Percentiles rank a stretch among this genome's conserved stretches.
phyloP scores from a whole-genome alignment of 2,888 invertebrate species.

The Quadriops clusia region DNA sequence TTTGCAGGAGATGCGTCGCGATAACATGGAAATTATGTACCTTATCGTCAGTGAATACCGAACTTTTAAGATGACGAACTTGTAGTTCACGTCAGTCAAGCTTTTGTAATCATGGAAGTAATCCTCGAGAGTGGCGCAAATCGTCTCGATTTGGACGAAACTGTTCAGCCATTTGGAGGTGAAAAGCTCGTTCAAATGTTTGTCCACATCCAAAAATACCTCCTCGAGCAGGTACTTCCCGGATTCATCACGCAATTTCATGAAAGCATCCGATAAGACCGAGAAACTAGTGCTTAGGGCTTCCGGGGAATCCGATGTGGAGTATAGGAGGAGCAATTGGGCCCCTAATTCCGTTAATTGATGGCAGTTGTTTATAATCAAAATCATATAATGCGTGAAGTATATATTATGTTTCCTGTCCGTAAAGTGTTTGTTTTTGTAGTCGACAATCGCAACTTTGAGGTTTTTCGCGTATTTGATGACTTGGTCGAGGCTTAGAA shows the following conservation, averaged over 20 bases:
- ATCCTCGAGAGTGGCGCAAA: constrained; percentile 90
- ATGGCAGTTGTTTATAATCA: constrained; percentile 88
- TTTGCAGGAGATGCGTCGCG: constrained; percentile 73
- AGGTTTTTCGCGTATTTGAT: constrained; percentile 78
- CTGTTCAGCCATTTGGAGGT: constrained; percentile 75
- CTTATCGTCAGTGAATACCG: constrained; percentile 77
- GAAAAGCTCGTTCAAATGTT: constrained; percentile 81
- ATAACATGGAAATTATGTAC: constrained; percentile 83
- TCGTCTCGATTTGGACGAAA: constrained; percentile 71
- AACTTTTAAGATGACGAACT: constrained; percentile 75
- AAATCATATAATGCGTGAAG: constrained; percentile 92
- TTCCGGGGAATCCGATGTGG: constrained; percentile 29
- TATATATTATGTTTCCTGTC: constrained; percentile 68
- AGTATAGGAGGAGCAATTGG: constrained; percentile 71
- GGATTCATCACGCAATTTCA: constrained; percentile 64
- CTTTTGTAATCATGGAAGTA: constrained; percentile 92
- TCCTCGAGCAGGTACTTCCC: constrained; percentile 75
- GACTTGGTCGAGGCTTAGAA: constrained; percentile 84
- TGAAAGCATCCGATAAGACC: constrained; percentile 55
- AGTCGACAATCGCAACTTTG: constrained; percentile 73
- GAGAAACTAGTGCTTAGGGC: constrained; percentile 53
- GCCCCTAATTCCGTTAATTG: constrained; percentile 81
- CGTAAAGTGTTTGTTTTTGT: constrained; percentile 83
- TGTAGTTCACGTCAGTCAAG: constrained; percentile 74
- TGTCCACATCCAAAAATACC: constrained; percentile 82